Evolutionary conservation across 2,113 vertebrate genomes (phyloP).

Genomic region (Pyrgilauda ruficollis): DNA sequence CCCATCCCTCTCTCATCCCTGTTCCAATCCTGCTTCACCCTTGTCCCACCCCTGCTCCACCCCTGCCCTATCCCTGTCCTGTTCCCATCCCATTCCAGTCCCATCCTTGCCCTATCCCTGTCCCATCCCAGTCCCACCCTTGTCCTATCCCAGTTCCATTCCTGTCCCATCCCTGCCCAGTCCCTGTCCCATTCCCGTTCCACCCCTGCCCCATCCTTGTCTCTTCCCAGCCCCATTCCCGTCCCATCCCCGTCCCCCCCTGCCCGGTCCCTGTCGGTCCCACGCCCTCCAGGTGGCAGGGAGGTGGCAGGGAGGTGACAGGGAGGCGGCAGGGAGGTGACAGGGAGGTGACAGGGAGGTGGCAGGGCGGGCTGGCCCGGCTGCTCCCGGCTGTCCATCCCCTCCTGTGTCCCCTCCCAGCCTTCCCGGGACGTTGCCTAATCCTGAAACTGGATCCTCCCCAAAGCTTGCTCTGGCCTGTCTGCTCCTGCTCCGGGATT

Average conservation of each 20-base stretch:
- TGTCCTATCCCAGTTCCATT: rapidly evolving
- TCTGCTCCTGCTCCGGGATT: constrained; percentile 4
- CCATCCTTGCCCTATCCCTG: rapidly evolving
- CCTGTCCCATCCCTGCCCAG: background rate
- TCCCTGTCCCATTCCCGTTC: background rate
- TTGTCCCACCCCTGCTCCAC: too few species aligned
- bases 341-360: too few species aligned
- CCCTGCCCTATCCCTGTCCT: too few species aligned
- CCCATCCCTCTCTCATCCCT: rapidly evolving
- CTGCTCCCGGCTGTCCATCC: background rate
- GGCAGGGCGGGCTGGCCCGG: background rate
- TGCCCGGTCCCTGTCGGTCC: rapidly evolving
- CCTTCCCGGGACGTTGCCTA: background rate
- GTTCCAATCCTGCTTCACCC: too few species aligned
- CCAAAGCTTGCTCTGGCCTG: constrained; percentile 42
- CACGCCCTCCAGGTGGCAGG: rapidly evolving
- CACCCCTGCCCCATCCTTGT: too few species aligned
- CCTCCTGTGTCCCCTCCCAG: background rate
- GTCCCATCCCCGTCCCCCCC: rapidly evolving
- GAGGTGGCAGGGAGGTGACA: background rate
- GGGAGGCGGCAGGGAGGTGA: too few species aligned
- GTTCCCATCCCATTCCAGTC: too few species aligned
- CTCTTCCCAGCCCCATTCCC: rapidly evolving
- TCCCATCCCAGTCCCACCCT: rapidly evolving
- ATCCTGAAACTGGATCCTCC: constrained; percentile 38